Evolutionary conservation across 2,888 invertebrate genomes (phyloP).

Genomic region (Macrosiphum euphorbiae): DNA sequence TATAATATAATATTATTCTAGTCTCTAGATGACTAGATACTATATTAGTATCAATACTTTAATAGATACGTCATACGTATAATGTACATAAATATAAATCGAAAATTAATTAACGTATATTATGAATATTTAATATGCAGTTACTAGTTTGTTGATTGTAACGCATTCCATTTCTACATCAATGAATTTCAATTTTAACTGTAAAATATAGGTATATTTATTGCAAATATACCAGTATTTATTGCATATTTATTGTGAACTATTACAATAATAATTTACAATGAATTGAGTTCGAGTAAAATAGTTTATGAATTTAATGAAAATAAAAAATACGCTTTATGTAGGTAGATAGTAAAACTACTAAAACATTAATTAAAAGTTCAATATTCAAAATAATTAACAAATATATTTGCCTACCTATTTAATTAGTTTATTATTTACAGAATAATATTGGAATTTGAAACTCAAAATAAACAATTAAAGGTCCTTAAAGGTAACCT

Average conservation of each 20-base stretch:
- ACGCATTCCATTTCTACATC: background rate
- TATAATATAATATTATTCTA: background rate
- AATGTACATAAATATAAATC: background rate
- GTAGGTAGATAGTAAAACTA: background rate
- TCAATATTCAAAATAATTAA: background rate
- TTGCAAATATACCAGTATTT: too few species aligned
- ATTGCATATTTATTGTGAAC: background rate
- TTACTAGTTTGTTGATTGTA: background rate
- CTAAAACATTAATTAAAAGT: background rate
- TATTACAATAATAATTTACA: background rate
- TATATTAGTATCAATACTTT: background rate
- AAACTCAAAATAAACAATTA: background rate
- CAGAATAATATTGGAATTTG: background rate
- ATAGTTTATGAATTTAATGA: background rate
- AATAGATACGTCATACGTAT: background rate
- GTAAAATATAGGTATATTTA: background rate
- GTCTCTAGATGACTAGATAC: too few species aligned
- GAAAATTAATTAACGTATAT: background rate
- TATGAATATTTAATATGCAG: background rate
- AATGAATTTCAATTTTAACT: background rate
- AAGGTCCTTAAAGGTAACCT: too few species aligned
- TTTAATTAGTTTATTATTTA: background rate
- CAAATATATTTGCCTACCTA: background rate
- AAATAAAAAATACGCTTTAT: background rate
- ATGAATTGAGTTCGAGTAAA: background rate